Evolutionary conservation across 2,113 vertebrate species (phyloP).

Genomic region (Cyprinodon variegatus): DNA sequence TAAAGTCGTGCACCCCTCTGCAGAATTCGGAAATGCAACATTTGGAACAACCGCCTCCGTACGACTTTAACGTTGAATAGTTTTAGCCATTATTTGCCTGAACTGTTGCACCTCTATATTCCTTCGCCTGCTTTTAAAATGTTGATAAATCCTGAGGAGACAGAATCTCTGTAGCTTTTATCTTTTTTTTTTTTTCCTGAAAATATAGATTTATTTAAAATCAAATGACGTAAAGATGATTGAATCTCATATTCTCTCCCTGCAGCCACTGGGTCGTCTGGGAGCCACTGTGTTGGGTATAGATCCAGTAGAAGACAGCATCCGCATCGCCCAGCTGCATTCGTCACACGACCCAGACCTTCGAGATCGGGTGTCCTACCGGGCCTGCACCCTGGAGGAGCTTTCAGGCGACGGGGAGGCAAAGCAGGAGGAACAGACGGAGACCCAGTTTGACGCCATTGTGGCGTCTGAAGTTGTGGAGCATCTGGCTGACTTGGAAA

Average conservation of each 20-base stretch:
- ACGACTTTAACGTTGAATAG: too few species aligned
- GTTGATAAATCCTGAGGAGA: too few species aligned
- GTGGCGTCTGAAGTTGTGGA: slow-evolving; percentile 97
- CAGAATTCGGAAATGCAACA: too few species aligned
- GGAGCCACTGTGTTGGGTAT: slow-evolving; percentile 91
- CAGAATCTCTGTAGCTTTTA: too few species aligned
- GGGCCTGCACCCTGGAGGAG: slow-evolving; percentile 87
- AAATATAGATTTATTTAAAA: too few species aligned
- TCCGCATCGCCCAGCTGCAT: slow-evolving; percentile 87
- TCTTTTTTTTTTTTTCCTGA: too few species aligned
- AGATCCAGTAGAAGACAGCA: slow-evolving; percentile 92
- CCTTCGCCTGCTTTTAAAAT: too few species aligned
- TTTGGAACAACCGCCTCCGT: too few species aligned
- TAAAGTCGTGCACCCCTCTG: too few species aligned
- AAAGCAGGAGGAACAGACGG: slow-evolving; percentile 7
- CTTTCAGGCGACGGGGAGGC: slow-evolving; percentile 76
- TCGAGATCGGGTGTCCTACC: slow-evolving; percentile 82
- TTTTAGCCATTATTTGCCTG: too few species aligned
- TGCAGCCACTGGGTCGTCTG: slow-evolving; percentile 91
- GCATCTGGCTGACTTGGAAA: slow-evolving; percentile 91
- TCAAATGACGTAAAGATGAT: not conserved
- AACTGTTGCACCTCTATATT: too few species aligned
- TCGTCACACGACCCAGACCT: slow-evolving; percentile 88
- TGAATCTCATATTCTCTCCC: not conserved
- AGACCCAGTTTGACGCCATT: slow-evolving; percentile 84